A percentile compares a stretch with the other conserved stretches of the same genome.
These are phyloP conservation scores for Agrotis segetum DNA, from an alignment of 2,888 invertebrate species.

Conservation along the genomic window DNA sequence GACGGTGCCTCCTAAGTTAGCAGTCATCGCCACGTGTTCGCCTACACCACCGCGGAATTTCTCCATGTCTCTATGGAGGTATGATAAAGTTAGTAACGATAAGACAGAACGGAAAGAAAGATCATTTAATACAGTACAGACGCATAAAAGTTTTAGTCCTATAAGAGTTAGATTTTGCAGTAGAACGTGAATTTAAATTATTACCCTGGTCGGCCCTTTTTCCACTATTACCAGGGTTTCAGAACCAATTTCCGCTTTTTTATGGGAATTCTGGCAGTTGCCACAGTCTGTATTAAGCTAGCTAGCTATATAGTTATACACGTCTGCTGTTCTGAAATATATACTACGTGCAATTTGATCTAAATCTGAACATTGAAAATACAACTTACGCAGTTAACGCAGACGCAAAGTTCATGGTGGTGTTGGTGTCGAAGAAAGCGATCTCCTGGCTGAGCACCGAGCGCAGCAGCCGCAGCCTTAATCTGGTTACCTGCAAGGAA, in stretches of 20 bases:
- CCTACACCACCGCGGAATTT: conserved; percentile 95
- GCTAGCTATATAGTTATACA: too few relatives aligned
- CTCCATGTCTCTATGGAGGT: conserved; percentile 92
- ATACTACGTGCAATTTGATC: too few relatives aligned
- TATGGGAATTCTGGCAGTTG: too few relatives aligned
- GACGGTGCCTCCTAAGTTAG: conserved; percentile 93
- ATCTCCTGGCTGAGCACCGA: conserved; percentile 94
- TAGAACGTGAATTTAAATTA: too few relatives aligned
- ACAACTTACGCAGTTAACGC: conserved; percentile 92
- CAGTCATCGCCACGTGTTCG: conserved; percentile 94
- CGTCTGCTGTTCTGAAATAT: too few relatives aligned
- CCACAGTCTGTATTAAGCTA: too few relatives aligned
- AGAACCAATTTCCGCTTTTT: too few relatives aligned
- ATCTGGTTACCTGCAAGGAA: conserved; percentile 87
- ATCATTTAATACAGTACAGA: neutral
- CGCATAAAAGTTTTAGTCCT: neutral
- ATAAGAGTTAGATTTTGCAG: too few relatives aligned
- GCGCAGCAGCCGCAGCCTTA: conserved; percentile 91
- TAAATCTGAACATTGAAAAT: conserved; percentile 69
- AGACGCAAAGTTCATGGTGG: conserved; percentile 93
- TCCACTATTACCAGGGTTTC: too few relatives aligned
- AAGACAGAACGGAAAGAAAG: too few relatives aligned
- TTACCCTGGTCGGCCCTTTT: too few relatives aligned
- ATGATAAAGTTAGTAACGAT: neutral
- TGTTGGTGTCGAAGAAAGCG: conserved; percentile 93